Evolutionary conservation across 2,797 vertebrate species (phyloP).

Genomic region (Lycodopsis pacificus): DNA sequence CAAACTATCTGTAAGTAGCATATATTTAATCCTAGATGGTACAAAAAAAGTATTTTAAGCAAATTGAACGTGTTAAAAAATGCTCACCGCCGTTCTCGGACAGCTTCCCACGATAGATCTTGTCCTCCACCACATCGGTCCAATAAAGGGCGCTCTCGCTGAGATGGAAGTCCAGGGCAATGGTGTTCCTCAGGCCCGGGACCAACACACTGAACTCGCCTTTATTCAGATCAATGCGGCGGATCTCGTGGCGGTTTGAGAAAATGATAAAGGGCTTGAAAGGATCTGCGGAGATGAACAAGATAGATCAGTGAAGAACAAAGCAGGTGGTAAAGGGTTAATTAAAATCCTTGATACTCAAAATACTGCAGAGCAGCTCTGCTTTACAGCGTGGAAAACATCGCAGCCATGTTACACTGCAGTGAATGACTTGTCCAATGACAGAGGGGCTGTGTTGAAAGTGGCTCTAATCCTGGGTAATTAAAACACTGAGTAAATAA

Average conservation of each 20-base stretch:
- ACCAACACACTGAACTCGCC: conserved; percentile 97
- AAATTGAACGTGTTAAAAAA: not conserved
- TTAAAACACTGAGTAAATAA: conserved; percentile 75
- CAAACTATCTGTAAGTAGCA: not conserved
- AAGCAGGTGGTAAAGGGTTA: conserved; percentile 8
- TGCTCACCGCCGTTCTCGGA: conserved; percentile 93
- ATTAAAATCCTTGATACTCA: conserved; percentile 42
- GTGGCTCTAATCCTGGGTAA: conserved; percentile 71
- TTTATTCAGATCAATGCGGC: conserved; percentile 95
- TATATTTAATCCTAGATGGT: not conserved
- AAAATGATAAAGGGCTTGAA: conserved; percentile 99
- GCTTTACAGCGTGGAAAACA: conserved; percentile 23
- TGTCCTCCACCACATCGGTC: conserved; percentile 99
- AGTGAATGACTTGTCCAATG: conserved; percentile 38
- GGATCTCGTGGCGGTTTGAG: conserved; percentile 98
- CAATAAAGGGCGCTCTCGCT: conserved; percentile 96
- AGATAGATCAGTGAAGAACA: not conserved
- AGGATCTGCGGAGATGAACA: conserved; percentile 84
- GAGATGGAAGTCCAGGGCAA: conserved; percentile 97
- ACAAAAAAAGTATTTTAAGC: not conserved
- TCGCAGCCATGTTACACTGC: conserved; percentile 41
- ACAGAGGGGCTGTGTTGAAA: conserved; percentile 48
- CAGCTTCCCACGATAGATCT: conserved; percentile 97
- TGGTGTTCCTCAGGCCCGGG: conserved; percentile 96
- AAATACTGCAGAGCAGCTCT: conserved; percentile 40